Evolutionary conservation across 2,797 vertebrate genomes (phyloP).

Genomic region (Leptodactylus fallax): DNA sequence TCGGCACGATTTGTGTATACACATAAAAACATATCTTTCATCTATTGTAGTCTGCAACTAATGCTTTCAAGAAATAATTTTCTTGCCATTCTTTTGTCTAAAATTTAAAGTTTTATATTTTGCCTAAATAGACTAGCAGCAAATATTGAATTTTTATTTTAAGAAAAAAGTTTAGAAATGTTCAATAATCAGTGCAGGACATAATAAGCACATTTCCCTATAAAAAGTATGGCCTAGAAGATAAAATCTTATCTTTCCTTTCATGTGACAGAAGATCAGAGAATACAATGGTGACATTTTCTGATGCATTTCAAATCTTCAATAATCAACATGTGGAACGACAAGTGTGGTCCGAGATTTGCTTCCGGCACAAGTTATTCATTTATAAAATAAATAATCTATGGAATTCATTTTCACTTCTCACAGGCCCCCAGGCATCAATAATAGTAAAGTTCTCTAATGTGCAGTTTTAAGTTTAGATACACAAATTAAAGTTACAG

Average conservation of each 20-base stretch:
- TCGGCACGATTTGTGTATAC: background rate
- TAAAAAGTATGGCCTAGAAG: background rate
- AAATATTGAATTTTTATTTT: background rate
- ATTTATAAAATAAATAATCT: slow-evolving; percentile 32
- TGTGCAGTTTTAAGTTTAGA: background rate
- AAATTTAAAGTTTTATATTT: background rate
- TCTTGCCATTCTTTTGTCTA: background rate
- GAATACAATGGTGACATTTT: slow-evolving; percentile 18
- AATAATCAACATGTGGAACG: slow-evolving; percentile 30
- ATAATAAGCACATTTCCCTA: background rate
- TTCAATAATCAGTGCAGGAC: background rate
- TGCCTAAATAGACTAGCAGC: background rate
- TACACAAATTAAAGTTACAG: background rate
- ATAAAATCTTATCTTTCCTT: slow-evolving; percentile 37
- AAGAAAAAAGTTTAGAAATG: background rate
- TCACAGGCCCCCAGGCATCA: background rate
- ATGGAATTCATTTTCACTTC: background rate
- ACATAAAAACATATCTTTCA: background rate
- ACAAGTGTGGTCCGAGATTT: slow-evolving; percentile 39
- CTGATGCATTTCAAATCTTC: slow-evolving; percentile 2
- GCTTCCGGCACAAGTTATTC: slow-evolving; percentile 20
- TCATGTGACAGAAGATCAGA: slow-evolving; percentile 36
- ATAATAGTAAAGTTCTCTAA: background rate
- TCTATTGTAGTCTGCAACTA: too few species aligned
- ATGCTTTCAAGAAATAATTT: background rate